phyloP scores from a whole-genome alignment of 2,888 invertebrate genomes.

The Acronicta psi region DNA sequence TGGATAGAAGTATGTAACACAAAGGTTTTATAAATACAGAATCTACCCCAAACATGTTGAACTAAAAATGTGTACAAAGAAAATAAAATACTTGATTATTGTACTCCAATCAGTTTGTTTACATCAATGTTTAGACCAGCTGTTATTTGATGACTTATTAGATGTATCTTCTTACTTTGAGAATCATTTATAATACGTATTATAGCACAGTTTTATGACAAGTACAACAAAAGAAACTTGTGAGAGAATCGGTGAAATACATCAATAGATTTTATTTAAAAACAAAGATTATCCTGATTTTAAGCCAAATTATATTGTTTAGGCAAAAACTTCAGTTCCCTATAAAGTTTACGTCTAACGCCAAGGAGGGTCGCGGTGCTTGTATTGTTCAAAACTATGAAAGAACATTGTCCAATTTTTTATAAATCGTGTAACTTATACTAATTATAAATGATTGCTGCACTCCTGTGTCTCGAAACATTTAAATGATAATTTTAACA shows the following conservation, averaged over 20 bases:
- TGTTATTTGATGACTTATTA: constrained; percentile 24
- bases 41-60: neutral
- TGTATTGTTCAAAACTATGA: constrained; percentile 49
- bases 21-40: no score
- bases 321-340: constrained; percentile 58
- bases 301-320: constrained; percentile 8
- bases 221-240: neutral
- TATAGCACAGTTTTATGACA: constrained; percentile 10
- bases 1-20: no score
- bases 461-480: constrained; percentile 9
- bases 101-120: constrained; percentile 16
- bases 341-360: constrained; percentile 74
- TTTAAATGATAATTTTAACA: constrained; percentile 52
- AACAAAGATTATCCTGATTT: neutral
- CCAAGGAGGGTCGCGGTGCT: constrained; percentile 67
- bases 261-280: neutral
- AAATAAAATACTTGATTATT: constrained; percentile 3
- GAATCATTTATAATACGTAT: no score
- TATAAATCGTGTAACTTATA: neutral
- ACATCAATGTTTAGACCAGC: constrained; percentile 23
- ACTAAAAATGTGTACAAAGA: neutral
- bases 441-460: constrained; percentile 15
- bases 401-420: constrained; percentile 30
- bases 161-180: constrained; percentile 33
- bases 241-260: neutral